Percentiles rank a stretch among this genome's conserved stretches.
These are phyloP conservation scores for Mobula birostris DNA, from an alignment of 2,113 vertebrate genomes.

Conservation along the genomic window DNA sequence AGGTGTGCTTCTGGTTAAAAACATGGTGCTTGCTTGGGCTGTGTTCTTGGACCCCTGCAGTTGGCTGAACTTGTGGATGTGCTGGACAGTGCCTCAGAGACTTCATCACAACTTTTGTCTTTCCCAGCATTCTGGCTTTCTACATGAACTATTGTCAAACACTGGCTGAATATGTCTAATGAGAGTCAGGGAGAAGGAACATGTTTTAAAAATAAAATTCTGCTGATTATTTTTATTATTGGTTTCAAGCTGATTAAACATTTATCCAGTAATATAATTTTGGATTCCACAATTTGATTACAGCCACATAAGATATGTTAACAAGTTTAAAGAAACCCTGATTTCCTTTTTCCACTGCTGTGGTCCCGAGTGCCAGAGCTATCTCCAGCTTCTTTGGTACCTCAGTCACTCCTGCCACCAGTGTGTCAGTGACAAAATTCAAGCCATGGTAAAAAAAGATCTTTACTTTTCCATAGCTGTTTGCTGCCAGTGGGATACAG, in stretches of 20 bases:
- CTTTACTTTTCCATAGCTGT: neutral
- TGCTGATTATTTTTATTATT: neutral
- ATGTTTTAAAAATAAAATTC: constrained; percentile 3
- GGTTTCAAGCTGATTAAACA: neutral
- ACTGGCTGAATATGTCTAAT: neutral
- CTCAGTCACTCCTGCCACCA: neutral
- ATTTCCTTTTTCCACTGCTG: neutral
- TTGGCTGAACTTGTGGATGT: too few relatives aligned
- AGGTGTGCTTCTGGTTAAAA: neutral
- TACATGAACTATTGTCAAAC: too few relatives aligned
- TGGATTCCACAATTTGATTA: neutral
- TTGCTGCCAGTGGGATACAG: neutral
- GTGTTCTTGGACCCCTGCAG: neutral
- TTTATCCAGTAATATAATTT: neutral
- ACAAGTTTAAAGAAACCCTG: neutral
- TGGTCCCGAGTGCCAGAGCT: neutral
- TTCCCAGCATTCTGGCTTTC: neutral
- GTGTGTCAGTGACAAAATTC: neutral
- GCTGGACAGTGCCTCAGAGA: neutral
- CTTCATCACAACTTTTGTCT: neutral
- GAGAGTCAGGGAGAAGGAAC: neutral
- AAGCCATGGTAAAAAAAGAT: neutral
- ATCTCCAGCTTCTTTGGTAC: neutral
- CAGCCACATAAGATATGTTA: neutral
- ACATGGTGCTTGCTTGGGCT: neutral